These are phyloP conservation scores for Choloepus hoffmanni DNA, from an alignment of 2,113 vertebrate species.

Conservation along the genomic window DNA sequence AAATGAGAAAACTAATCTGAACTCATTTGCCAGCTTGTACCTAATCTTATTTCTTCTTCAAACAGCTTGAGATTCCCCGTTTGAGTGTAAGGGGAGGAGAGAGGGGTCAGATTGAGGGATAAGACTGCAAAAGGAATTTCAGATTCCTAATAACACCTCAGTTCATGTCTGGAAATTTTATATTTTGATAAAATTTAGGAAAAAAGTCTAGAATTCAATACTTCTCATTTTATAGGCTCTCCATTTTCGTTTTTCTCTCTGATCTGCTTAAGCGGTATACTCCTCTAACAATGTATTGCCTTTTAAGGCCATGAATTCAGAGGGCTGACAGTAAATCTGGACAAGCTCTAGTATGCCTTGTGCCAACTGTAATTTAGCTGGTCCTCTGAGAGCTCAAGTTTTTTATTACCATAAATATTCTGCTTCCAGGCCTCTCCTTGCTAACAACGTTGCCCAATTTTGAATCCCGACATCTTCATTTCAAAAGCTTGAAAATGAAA, in stretches of 20 bases:
- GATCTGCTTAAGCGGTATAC: constrained; percentile 62
- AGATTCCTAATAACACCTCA: background rate
- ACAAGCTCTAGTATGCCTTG: constrained; percentile 80
- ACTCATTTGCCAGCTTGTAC: constrained; percentile 11
- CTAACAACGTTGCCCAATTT: constrained; percentile 79
- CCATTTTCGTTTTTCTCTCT: constrained; percentile 64
- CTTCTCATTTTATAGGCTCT: constrained; percentile 61
- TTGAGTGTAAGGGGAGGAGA: background rate
- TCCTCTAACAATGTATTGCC: constrained; percentile 37
- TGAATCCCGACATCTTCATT: constrained; percentile 81
- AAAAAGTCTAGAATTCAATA: constrained; percentile 64
- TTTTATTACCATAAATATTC: constrained; percentile 82
- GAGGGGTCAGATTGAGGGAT: background rate
- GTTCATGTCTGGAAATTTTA: background rate
- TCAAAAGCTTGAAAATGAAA: constrained; percentile 77
- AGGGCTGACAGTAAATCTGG: constrained; percentile 73
- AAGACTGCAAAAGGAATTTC: background rate
- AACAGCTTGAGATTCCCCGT: background rate
- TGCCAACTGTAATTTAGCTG: constrained; percentile 82
- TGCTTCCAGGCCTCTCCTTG: constrained; percentile 70
- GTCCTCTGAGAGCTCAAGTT: constrained; percentile 74
- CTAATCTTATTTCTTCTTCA: constrained; percentile 36
- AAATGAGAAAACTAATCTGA: constrained; percentile 48
- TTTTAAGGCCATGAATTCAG: constrained; percentile 76
- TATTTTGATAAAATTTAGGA: constrained; percentile 47